A percentile compares a stretch with the other conserved stretches of the same genome.
Evolutionary conservation across 2,797 vertebrate genomes (phyloP).

Genomic region (Microcaecilia unicolor): DNA sequence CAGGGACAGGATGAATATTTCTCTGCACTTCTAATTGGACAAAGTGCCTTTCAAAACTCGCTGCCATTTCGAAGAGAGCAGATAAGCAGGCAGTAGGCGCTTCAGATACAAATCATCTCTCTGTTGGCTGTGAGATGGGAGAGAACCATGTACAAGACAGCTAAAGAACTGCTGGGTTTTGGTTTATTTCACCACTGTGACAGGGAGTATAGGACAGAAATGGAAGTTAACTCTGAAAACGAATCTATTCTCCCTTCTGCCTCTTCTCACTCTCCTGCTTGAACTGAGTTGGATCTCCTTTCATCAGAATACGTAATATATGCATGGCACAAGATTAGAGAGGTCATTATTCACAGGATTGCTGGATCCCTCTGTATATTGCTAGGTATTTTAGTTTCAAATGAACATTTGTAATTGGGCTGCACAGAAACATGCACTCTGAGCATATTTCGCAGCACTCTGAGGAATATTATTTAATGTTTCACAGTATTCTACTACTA

Average conservation of each 20-base stretch:
- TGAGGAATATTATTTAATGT: no score
- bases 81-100: conserved; percentile 53
- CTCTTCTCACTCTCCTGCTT: not conserved
- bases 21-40: conserved; percentile 86
- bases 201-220: not conserved
- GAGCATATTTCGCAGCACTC: no score
- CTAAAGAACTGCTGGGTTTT: not conserved
- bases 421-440: no score
- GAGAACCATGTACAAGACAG: not conserved
- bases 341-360: no score
- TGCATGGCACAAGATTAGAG: no score
- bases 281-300: no score
- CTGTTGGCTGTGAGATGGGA: not conserved
- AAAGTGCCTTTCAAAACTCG: conserved; percentile 82
- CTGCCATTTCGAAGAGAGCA: conserved; percentile 62
- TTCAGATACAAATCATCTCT: conserved; percentile 13
- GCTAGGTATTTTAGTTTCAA: no score
- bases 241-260: not conserved
- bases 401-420: no score
- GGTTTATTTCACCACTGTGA: not conserved
- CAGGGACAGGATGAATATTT: conserved; percentile 81
- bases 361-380: no score
- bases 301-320: no score
- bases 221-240: not conserved
- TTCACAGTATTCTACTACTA: no score